A percentile compares a stretch with the other conserved stretches of the same genome.
These are phyloP conservation scores for Pseudococcus jackbeardsleyi DNA, from an alignment of 2,888 invertebrate species.

Conservation along the genomic window DNA sequence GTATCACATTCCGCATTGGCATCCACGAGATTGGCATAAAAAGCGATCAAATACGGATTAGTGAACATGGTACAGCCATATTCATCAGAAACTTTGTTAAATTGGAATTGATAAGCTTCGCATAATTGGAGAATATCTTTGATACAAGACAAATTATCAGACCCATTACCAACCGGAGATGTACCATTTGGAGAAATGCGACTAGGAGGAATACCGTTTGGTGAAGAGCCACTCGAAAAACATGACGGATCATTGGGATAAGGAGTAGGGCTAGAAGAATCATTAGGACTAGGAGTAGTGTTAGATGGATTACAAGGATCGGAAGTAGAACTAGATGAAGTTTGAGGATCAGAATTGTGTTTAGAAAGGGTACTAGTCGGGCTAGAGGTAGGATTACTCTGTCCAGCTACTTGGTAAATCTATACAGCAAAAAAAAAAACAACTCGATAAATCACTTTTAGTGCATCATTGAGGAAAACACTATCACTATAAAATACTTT, in stretches of 20 bases:
- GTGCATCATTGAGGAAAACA: background rate
- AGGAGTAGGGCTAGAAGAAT: background rate
- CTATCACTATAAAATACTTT: background rate
- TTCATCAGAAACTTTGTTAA: background rate
- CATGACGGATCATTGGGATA: background rate
- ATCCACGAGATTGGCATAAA: background rate
- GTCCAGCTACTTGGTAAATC: background rate
- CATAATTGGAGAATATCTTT: background rate
- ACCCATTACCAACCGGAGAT: background rate
- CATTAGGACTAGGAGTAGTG: too few species aligned
- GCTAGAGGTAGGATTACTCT: background rate
- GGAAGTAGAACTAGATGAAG: too few species aligned
- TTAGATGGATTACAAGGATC: background rate
- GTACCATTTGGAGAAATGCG: background rate
- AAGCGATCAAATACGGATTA: background rate
- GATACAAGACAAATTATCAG: background rate
- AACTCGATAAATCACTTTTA: background rate
- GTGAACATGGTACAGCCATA: background rate
- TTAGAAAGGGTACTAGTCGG: background rate
- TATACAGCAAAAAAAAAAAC: background rate
- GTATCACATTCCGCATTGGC: background rate
- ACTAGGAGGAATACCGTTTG: background rate
- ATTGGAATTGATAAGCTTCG: background rate
- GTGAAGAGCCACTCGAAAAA: background rate
- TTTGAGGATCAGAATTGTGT: background rate